These are phyloP conservation scores for Sceloporus undulatus DNA, from an alignment of 2,113 vertebrate species.

Conservation along the genomic window DNA sequence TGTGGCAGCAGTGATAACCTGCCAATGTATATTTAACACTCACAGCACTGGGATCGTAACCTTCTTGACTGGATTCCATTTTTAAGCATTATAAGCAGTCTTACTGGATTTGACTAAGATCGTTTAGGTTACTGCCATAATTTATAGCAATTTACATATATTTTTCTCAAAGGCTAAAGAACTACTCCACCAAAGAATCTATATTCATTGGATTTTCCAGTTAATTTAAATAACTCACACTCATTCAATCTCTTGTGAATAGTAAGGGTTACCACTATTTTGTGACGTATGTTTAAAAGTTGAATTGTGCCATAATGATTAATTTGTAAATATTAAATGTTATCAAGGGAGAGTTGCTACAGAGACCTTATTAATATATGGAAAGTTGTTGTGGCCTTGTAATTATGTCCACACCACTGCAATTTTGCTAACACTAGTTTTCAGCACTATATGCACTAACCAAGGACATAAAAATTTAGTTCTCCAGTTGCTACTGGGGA, in stretches of 20 bases:
- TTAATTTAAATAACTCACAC: not conserved
- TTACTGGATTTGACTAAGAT: constrained; percentile 45
- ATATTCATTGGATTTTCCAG: constrained; percentile 23
- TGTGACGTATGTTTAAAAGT: not conserved
- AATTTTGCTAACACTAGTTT: not conserved
- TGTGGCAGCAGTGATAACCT: constrained; percentile 60
- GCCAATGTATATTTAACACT: constrained; percentile 60
- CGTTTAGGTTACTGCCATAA: constrained; percentile 44
- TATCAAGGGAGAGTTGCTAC: not conserved
- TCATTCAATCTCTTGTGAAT: not conserved
- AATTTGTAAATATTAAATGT: not conserved
- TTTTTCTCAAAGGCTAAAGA: constrained; percentile 4
- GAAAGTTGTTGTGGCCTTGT: not conserved
- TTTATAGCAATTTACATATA: constrained; percentile 7
- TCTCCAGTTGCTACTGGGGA: not conserved
- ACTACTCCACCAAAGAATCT: not conserved
- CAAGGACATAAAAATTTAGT: not conserved
- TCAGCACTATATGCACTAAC: not conserved
- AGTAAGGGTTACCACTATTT: not conserved
- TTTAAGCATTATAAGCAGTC: constrained; percentile 47
- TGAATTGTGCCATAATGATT: not conserved
- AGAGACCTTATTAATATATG: not conserved
- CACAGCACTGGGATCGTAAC: constrained; percentile 39
- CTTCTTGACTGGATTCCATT: constrained; percentile 52
- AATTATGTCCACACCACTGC: not conserved